Percentiles rank a stretch among this genome's conserved stretches.
These are phyloP conservation scores for Manacus vitellinus DNA, from an alignment of 2,113 vertebrate species.

Conservation along the genomic window DNA sequence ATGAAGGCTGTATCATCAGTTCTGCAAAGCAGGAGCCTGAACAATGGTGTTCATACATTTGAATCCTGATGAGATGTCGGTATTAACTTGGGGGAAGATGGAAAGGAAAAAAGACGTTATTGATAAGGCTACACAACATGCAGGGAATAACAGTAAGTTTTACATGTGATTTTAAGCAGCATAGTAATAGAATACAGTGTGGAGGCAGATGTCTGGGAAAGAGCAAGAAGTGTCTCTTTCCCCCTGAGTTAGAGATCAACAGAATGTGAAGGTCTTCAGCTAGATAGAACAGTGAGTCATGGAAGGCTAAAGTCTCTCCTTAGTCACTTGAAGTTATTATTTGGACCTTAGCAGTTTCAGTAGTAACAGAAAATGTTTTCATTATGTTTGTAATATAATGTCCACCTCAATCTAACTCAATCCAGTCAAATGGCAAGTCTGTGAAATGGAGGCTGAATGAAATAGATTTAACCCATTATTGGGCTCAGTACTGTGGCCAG, in stretches of 20 bases:
- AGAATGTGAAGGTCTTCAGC: not conserved
- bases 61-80: not conserved
- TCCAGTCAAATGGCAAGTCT: not conserved
- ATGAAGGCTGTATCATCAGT: not conserved
- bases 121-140: not conserved
- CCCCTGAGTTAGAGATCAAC: not conserved
- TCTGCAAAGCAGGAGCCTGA: not conserved
- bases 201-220: not conserved
- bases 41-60: not conserved
- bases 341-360: not conserved
- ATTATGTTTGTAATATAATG: not conserved
- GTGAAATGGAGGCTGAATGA: not conserved
- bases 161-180: not conserved
- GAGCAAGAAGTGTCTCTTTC: not conserved
- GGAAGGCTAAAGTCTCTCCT: not conserved
- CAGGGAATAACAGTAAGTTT: not conserved
- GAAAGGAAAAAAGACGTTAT: not conserved
- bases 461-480: not conserved
- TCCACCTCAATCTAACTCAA: not conserved
- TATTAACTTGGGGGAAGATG: not conserved
- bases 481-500: not conserved
- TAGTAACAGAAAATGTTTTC: not conserved
- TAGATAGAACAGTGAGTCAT: not conserved
- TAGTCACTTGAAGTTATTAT: not conserved
- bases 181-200: not conserved